Conservation (phyloP, 2,888 invertebrate species). For the Caenorhabditis sp. region DNA sequence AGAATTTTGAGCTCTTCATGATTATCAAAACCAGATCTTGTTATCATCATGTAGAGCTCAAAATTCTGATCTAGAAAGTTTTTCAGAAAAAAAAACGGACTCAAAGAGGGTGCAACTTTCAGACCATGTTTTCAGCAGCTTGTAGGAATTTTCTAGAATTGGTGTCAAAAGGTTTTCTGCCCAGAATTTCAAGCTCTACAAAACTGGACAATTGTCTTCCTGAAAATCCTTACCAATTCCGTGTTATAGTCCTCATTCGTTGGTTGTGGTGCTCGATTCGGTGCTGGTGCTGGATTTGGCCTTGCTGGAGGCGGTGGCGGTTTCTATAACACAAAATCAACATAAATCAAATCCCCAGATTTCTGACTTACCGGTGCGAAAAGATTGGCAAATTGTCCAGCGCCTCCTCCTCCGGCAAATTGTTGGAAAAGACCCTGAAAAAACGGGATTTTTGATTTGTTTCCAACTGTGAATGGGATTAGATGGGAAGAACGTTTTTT, state of each 20-base stretch:
- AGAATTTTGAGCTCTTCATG: no score
- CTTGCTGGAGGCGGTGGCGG: conserved; percentile 19
- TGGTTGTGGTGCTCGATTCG: conserved; percentile 14
- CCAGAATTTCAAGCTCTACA: no score
- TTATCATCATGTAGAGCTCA: no score
- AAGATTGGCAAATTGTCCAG: conserved; percentile 33
- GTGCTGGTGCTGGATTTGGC: conserved; percentile 8
- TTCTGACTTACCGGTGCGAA: conserved; percentile 19
- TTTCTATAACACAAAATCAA: conserved; percentile 13
- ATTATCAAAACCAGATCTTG: no score
- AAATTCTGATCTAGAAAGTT: no score
- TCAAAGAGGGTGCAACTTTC: no score
- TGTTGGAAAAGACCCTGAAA: conserved; percentile 44
- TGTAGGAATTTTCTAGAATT: no score
- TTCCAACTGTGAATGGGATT: background rate
- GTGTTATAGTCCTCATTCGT: conserved; percentile 40
- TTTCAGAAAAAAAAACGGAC: no score
- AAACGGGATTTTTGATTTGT: background rate
- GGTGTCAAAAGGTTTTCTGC: no score
- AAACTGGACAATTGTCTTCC: no score
- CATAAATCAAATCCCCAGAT: background rate
- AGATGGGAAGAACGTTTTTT: no score
- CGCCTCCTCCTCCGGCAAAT: conserved; percentile 48
- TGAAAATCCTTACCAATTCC: conserved; percentile 10
- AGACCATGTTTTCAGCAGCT: no score